Conservation (phyloP, 2,888 invertebrate species). For the Callinectes sapidus region DNA sequence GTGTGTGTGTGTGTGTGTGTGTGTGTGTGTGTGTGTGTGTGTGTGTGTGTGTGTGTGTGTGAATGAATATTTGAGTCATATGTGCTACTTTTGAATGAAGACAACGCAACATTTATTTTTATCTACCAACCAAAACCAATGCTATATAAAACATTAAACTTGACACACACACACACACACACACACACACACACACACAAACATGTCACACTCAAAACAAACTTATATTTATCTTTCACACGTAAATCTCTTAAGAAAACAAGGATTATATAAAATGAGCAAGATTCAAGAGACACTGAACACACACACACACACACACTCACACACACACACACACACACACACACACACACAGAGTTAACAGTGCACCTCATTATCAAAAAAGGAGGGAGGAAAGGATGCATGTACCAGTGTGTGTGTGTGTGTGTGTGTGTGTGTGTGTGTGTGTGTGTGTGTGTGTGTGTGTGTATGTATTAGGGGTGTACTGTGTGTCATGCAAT, state of each 20-base stretch:
- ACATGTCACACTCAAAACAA: not conserved
- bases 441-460: not conserved
- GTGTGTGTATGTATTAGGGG: too few relatives aligned
- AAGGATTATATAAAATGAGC: not conserved
- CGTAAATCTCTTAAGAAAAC: not conserved
- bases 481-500: too few relatives aligned
- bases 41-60: not conserved
- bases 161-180: not conserved
- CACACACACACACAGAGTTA: too few relatives aligned
- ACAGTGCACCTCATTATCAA: too few relatives aligned
- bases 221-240: not conserved
- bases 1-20: conserved; percentile 12
- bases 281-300: not conserved
- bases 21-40: conserved; percentile 46
- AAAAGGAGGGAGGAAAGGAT: too few relatives aligned
- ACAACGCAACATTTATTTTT: too few relatives aligned
- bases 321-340: too few relatives aligned
- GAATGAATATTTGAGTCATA: not conserved
- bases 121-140: too few relatives aligned
- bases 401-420: not conserved
- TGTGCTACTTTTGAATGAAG: not conserved
- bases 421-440: not conserved
- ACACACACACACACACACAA: not conserved
- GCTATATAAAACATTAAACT: too few relatives aligned
- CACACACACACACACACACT: too few relatives aligned